Base-by-base conservation (phyloP, 2,888 invertebrate species). In the Limnephilus marmoratus region DNA sequence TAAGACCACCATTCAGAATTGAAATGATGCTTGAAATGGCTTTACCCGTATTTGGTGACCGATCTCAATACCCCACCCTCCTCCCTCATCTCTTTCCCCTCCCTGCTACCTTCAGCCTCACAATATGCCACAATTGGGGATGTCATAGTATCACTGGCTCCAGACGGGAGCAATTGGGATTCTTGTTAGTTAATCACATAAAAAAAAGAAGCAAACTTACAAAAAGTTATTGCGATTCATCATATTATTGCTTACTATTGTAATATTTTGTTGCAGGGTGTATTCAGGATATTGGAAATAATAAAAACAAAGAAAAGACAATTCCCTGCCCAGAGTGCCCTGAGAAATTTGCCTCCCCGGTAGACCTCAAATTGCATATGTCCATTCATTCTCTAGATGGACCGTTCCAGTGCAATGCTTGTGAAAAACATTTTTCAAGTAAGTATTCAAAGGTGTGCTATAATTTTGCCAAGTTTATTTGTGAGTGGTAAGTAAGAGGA, bases 341-440 rank as follows among this genome's bases (percentile, higher is more conserved):
- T n/a, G 90, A 91, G 37, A 34, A 68, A 24, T 91, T 92, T 80
- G 81, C 49, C 13, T 37, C 49, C 13, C 31, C 41, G 5, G 90
- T 91, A 18, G 93, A 93, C 81, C 91, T 93, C 41, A 34, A 86
- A 9, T 86, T 93, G 15, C 93, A 93, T 90, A 93, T 92, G 93
- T 92, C 93, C 15, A 90, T 91, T 13, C 93, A 93, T 85, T 85
- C 90, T 12, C 24, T 80, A 13, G 88, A 91, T 18, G 90, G 90
- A 37, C 90, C 5, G 12, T 87, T 93, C 9, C 85, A 93, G 87
- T 93, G 93, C 88, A 93, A 91, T 81, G 90, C 92, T n/a, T 93
- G 93, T 90, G 53, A 92, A 29, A 93, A 93, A 81, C 29, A 81
- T 12, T 93, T 93, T 90, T 18, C 80, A 18, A 80, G 93, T 93